A percentile compares a stretch with the other conserved stretches of the same genome.
phyloP scores from a whole-genome alignment of 2,797 vertebrate species.

The Octomys mimax region DNA sequence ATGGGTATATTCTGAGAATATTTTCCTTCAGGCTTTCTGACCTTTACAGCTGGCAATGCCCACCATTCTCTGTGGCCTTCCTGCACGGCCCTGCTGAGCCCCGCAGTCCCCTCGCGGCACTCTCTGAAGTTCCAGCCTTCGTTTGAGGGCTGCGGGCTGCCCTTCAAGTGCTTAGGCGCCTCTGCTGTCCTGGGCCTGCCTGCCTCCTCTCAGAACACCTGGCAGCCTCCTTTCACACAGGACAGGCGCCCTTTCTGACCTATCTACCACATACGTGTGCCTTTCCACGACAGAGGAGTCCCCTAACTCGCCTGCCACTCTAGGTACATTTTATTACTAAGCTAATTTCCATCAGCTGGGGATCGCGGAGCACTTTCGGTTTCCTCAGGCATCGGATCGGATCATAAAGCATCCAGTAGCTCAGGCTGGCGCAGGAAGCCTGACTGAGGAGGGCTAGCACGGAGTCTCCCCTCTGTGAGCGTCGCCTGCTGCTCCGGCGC shows the following conservation, averaged over 20 bases:
- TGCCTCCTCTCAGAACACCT: constrained; percentile 43
- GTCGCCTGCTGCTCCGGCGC: background rate
- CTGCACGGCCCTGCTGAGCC: background rate
- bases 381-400: constrained; percentile 42
- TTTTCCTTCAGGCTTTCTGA: constrained; percentile 22
- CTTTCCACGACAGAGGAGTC: constrained; percentile 54
- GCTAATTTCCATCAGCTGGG: constrained; percentile 33
- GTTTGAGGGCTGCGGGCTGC: background rate
- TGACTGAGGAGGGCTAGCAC: background rate
- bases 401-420: background rate
- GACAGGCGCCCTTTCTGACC: background rate
- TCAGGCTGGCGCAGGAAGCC: background rate
- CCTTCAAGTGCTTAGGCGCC: background rate
- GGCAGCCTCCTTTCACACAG: background rate
- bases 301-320: background rate
- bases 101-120: background rate
- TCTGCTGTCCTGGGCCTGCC: background rate
- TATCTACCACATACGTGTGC: constrained; percentile 29
- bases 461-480: background rate
- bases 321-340: constrained; percentile 31
- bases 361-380: background rate
- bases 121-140: background rate
- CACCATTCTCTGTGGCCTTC: background rate
- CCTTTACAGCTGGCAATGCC: background rate
- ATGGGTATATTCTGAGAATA: background rate